Evolutionary conservation across 2,797 vertebrate genomes (phyloP), one percentile per base, ranked within the genome.

Genomic region (Molossus alvarezi): DNA sequence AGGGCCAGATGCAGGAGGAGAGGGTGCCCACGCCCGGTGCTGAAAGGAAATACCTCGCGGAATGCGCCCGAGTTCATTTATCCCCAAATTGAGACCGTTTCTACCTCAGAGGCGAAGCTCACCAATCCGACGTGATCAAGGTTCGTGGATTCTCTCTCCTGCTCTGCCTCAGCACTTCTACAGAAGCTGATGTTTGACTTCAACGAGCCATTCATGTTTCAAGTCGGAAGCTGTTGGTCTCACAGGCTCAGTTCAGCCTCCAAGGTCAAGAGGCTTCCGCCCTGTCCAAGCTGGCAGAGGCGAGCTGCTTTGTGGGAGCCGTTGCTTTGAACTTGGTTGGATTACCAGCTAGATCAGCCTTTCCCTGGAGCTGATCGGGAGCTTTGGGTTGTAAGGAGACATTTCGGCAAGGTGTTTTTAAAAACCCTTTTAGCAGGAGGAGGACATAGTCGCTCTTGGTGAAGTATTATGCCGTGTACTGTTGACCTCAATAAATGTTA

Each of bases 291-390:
- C 69, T 89, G 81, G 60, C 79, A 88, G 0, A 8, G 90, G 94
- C 93, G 86, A 97, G 41, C 57, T 82, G 85, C 75, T 94, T 92
- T 95, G 79, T 75, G 89, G 73, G 69, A 93, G 90, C 94, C 79
- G 53, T 92, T 85, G 85, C 91, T 97, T 92, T 97, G 91, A 97
- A 97, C 87, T 96, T 95, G 41, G 84, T 53, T 81, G 77, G 89
- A 93, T 97, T 97, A 94, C 89, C 64, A 60, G n/a, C 23, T 3
- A 25, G 62, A 83, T 95, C 27, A 77, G 84, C 53, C 96, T 96
- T 96, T 95, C n/a, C 77, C 72, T 21, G 69, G 84, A 82, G 87
- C 53, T 72, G 60, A 93, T 83, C 95, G 77, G 90, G 69, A 93
- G 81, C 4, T 33, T 91, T 90, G 79, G 92, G 67, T 75, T 88